These are phyloP conservation scores for Ellobius talpinus DNA, from an alignment of 2,113 vertebrate species.

Conservation along the genomic window DNA sequence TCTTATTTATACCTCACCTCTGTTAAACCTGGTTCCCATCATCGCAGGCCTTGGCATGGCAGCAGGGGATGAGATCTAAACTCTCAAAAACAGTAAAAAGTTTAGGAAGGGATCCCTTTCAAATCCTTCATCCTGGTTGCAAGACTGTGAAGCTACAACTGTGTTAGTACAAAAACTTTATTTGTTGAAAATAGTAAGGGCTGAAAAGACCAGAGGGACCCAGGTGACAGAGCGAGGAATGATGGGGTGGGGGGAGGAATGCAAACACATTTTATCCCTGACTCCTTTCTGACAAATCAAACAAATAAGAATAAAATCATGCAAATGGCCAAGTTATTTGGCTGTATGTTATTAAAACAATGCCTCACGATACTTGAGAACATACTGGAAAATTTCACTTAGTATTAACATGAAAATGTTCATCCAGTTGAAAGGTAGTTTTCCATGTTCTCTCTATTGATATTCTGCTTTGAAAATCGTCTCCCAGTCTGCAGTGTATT, in stretches of 20 bases:
- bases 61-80: neutral
- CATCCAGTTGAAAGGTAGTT: conserved; percentile 62
- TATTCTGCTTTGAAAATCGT: neutral
- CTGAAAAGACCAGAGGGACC: neutral
- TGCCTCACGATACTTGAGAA: neutral
- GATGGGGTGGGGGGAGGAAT: neutral
- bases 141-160: neutral
- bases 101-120: neutral
- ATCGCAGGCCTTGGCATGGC: neutral
- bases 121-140: neutral
- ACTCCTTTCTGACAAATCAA: neutral
- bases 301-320: neutral
- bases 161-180: neutral
- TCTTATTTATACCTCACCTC: neutral
- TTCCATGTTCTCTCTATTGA: neutral
- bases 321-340: neutral
- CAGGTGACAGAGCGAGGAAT: neutral
- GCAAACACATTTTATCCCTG: neutral
- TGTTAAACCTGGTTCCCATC: too few species aligned
- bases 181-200: neutral
- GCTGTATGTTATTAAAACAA: conserved; percentile 51
- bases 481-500: neutral
- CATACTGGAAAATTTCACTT: conserved; percentile 54
- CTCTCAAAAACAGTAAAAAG: neutral
- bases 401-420: conserved; percentile 42